phyloP scores from a whole-genome alignment of 1,140 invertebrate genomes.

The Chrysoperla carnea region DNA sequence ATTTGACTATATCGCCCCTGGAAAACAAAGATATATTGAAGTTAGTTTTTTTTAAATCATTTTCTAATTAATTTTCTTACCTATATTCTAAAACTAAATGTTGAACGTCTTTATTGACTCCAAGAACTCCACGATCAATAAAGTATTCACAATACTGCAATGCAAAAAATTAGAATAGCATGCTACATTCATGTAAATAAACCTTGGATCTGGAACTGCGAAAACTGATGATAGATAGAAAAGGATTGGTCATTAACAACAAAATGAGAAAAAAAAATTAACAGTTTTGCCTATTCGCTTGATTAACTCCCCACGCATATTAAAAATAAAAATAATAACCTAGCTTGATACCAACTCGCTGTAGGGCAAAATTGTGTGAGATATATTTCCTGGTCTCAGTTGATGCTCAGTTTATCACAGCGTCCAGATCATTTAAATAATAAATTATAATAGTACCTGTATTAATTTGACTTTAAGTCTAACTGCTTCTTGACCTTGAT shows the following conservation, averaged over 20 bases:
- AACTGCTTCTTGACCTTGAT: slow-evolving; percentile 55
- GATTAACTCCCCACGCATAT: too few species aligned
- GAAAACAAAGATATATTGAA: slow-evolving; percentile 1
- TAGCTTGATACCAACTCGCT: too few species aligned
- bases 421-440: too few species aligned
- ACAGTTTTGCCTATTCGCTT: too few species aligned
- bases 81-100: slow-evolving; percentile 56
- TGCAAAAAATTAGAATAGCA: too few species aligned
- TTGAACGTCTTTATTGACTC: slow-evolving; percentile 50
- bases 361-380: too few species aligned
- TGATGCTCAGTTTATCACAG: too few species aligned
- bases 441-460: too few species aligned
- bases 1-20: slow-evolving; percentile 39
- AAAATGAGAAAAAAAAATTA: background rate
- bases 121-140: slow-evolving; percentile 62
- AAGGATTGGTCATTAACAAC: background rate
- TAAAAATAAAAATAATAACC: too few species aligned
- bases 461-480: slow-evolving; percentile 49
- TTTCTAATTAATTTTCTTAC: slow-evolving; percentile 6
- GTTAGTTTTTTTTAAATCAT: background rate
- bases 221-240: background rate
- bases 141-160: slow-evolving; percentile 60
- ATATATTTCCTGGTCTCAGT: too few species aligned
- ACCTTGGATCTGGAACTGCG: too few species aligned
- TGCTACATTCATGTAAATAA: too few species aligned